Percentiles rank a stretch among this genome's conserved stretches.
phyloP scores from a whole-genome alignment of 2,113 vertebrate genomes.

The Brevimyrus niger region DNA sequence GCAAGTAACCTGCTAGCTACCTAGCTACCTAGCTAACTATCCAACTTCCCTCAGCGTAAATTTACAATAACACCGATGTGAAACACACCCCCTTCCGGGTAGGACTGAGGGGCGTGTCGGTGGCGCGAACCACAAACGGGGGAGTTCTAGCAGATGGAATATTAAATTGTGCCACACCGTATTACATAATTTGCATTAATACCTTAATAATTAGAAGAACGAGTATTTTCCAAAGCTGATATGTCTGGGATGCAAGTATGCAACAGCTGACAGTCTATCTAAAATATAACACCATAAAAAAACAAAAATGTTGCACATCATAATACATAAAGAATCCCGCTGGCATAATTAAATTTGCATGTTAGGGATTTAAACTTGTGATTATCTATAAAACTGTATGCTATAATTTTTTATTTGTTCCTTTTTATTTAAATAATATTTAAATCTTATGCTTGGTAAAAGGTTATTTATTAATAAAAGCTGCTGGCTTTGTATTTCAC shows the following conservation, averaged over 20 bases:
- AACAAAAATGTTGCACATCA: neutral
- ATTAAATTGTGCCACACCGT: neutral
- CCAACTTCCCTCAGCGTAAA: neutral
- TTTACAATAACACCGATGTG: neutral
- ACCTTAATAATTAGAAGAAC: neutral
- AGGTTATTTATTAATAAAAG: neutral
- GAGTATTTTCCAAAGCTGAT: neutral
- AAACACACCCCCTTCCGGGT: conserved; percentile 43
- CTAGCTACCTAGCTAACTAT: neutral
- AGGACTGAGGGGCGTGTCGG: neutral
- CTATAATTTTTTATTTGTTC: neutral
- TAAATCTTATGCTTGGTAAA: neutral
- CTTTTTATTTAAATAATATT: neutral
- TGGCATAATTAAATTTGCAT: neutral
- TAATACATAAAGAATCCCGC: neutral
- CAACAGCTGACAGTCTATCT: neutral
- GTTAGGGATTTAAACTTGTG: too few relatives aligned
- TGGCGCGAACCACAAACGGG: conserved; percentile 37
- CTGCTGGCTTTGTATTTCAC: neutral
- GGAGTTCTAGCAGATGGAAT: neutral
- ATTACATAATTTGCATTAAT: neutral
- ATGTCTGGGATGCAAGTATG: neutral
- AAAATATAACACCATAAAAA: neutral
- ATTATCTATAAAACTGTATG: neutral
- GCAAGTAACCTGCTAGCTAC: neutral